phyloP scores from a whole-genome alignment of 2,888 invertebrate species.

The Ormyrus nitidulus region DNA sequence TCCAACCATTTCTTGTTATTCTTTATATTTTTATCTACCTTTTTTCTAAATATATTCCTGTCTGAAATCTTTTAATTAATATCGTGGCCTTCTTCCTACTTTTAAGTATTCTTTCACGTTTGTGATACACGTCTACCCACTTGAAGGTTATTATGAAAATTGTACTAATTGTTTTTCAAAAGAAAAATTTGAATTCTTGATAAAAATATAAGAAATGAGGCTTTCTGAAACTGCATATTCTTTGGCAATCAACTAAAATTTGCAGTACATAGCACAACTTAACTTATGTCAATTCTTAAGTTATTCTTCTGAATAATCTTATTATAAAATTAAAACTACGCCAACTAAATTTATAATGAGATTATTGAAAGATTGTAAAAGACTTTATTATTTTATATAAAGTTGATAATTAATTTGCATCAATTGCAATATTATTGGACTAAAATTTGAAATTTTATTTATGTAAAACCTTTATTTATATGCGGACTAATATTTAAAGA shows the following conservation, averaged over 20 bases:
- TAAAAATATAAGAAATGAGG: background rate
- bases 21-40: background rate
- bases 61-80: conserved; percentile 7
- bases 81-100: conserved; percentile 36
- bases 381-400: conserved; percentile 27
- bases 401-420: conserved; percentile 20
- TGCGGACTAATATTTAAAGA: conserved; percentile 19
- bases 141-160: conserved; percentile 47
- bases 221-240: conserved; percentile 18
- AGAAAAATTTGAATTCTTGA: too few relatives aligned
- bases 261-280: conserved; percentile 18
- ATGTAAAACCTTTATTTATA: conserved; percentile 18
- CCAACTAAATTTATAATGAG: background rate
- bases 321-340: conserved; percentile 6
- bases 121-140: conserved; percentile 27
- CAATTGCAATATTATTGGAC: conserved; percentile 15
- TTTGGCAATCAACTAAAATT: conserved; percentile 12
- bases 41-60: conserved; percentile 10
- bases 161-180: too few relatives aligned
- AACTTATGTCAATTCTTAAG: conserved; percentile 24
- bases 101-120: conserved; percentile 31
- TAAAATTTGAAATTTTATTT: conserved; percentile 8
- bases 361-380: background rate
- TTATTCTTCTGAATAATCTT: conserved; percentile 31
- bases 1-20: background rate